Evolutionary conservation across 2,113 vertebrate genomes (phyloP), one percentile per base, ranked within the genome.

Genomic region (Anas platyrhynchos): DNA sequence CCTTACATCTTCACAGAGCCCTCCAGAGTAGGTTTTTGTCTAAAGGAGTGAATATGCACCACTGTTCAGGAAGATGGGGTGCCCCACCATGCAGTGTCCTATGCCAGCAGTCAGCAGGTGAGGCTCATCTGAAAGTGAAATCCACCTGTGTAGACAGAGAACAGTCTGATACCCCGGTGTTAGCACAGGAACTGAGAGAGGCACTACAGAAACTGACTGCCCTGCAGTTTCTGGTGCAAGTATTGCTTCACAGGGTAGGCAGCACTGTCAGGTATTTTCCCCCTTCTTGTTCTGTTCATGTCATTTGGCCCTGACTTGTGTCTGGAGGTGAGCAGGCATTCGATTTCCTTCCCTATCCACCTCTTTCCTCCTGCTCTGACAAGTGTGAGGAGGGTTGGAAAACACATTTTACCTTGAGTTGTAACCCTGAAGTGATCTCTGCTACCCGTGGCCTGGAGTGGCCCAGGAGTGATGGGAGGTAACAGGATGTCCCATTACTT

Each of bases 1-100:
- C 34, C 23, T 0, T 0, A 2, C 0, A 6, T 29, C 44, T 69
- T 41, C 74, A 46, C 61, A 91, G 88, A 54, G 43, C 0, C 0
- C 18, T 81, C 34, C 20, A 34, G 67, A 55, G 13, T 31, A 55
- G 25, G 2, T 32, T 48, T 62, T 20, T 62, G 13, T 58, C 78
- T 67, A 10, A 78, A 76, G 63, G 15, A 8, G 22, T 18, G 36
- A 16, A 4, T 46, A 6, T 16, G 27, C 59, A 32, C 29, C 34
- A 12, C 12, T 63, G 23, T 13, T 59, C 13, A 55, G 20, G 52
- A 56, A 44, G 36, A 6, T 68, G 54, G 48, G 3, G 3, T 81
- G 63, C 18, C 48, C 17, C n/a, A 44, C 0, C 0, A 6, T 56
- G 22, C 8, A 31, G 54, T 86, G 11, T 12, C 41, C 46, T 7